Base-by-base conservation (phyloP, 2,888 invertebrate species). In the Drosophila villosipedis region DNA sequence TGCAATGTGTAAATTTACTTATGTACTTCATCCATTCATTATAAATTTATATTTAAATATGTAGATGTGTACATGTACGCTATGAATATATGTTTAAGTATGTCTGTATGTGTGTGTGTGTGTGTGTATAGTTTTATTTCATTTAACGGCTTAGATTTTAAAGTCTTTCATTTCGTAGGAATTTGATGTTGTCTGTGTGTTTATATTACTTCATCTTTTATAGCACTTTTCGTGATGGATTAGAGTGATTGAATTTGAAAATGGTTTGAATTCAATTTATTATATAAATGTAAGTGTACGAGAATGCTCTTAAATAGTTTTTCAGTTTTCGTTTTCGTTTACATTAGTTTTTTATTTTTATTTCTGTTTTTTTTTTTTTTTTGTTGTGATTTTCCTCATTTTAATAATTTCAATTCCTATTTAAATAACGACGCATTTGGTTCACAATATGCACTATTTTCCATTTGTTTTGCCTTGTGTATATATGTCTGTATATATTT, bases 111-210 rank as follows among this genome's bases (percentile, higher is more conserved):
- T 67, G 60, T 69, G 19, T 78, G 58, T 62, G 25, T 50, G 61
- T 79, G 61, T 78, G 61, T 76, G 76, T 78, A 62, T 73, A 84
- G 70, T 79, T 78, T 73, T 81, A 77, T 69, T 84, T 89, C 73
- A 76, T 84, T 83, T 78, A 90, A 84, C 78, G 76, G 80, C 89
- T 83, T 89, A 89, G 79, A 82, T 82, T 88, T 87, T 87, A 92
- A 92, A 92, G 92, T 92, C 92, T 92, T 92, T 92, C 84, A 92
- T 92, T 92, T 92, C 92, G 91, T 92, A 92, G 92, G 92, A 92
- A 92, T 92, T 92, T 84, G 78, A 83, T 78, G 77, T 91, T 84
- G 73, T 87, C 82, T 83, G 80, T 85, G 86, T 83, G 73, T 82
- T 73, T 73, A 58, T 66, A 69, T 53, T n/a, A n/a, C 58, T 41